Evolutionary conservation across 2,797 vertebrate genomes (phyloP).

Genomic region (Morus bassanus): DNA sequence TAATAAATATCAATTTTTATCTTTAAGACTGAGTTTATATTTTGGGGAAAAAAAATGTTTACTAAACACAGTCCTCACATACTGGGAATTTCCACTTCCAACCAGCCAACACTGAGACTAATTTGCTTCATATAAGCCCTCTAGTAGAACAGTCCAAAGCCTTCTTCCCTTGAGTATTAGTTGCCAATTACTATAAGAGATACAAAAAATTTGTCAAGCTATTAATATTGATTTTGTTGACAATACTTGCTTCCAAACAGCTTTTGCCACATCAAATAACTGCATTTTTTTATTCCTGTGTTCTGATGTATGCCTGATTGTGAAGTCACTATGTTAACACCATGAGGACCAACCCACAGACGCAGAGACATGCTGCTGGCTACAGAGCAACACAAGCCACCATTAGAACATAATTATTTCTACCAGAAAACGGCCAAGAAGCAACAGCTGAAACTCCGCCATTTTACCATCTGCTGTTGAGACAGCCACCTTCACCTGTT

Average conservation of each 20-base stretch:
- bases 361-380: rapidly evolving
- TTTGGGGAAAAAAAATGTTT: not conserved
- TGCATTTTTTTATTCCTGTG: not conserved
- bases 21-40: not conserved
- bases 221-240: too few species aligned
- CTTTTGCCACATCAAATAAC: not conserved
- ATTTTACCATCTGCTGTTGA: not conserved
- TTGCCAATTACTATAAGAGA: not conserved
- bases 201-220: not conserved
- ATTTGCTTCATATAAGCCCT: not conserved
- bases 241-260: not conserved
- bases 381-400: not conserved
- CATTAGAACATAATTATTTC: not conserved
- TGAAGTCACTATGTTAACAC: not conserved
- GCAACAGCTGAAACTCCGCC: not conserved
- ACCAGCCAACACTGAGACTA: not conserved
- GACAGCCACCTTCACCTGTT: not conserved
- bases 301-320: not conserved
- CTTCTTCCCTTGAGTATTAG: not conserved
- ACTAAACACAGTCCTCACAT: not conserved
- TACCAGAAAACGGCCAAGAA: not conserved
- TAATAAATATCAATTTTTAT: not conserved
- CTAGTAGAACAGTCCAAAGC: not conserved
- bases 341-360: not conserved
- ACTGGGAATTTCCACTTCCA: not conserved